Percentiles rank a stretch among this genome's conserved stretches.
These are phyloP conservation scores for Indri indri DNA, from an alignment of 2,113 vertebrate species.

Conservation along the genomic window DNA sequence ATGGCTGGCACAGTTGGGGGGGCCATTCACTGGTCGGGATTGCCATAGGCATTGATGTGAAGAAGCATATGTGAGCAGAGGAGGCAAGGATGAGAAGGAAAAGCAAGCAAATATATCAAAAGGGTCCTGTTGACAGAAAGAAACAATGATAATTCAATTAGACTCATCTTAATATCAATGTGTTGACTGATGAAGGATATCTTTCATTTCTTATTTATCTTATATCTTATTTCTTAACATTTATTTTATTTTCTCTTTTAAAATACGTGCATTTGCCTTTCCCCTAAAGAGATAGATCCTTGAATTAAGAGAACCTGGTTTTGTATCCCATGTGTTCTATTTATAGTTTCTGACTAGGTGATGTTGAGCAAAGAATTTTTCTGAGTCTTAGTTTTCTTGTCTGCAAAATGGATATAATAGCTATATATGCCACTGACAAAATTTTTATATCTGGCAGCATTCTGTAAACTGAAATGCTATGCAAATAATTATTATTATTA, in stretches of 20 bases:
- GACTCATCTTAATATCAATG: not conserved
- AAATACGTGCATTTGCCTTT: not conserved
- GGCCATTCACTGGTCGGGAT: conserved; percentile 66
- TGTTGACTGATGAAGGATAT: not conserved
- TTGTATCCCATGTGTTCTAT: not conserved
- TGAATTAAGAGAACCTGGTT: not conserved
- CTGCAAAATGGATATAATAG: not conserved
- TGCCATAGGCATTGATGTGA: conserved; percentile 68
- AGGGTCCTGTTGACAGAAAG: conserved; percentile 44
- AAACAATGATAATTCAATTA: not conserved
- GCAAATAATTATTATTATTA: not conserved
- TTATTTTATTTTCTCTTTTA: conserved; percentile 32
- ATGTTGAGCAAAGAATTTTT: not conserved
- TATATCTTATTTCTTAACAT: conserved; percentile 24
- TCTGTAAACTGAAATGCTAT: not conserved
- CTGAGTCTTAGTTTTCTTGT: not conserved
- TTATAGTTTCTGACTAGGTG: not conserved
- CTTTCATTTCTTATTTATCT: not conserved
- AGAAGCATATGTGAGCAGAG: conserved; percentile 75
- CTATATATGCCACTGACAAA: not conserved
- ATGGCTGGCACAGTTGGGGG: conserved; percentile 73
- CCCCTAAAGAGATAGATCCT: not conserved
- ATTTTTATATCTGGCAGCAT: not conserved
- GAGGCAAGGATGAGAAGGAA: conserved; percentile 59
- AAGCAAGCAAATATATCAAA: conserved; percentile 60